Conservation (phyloP, 37 sponge, comb jelly and placozoan species). For the Crambe crambe region DNA sequence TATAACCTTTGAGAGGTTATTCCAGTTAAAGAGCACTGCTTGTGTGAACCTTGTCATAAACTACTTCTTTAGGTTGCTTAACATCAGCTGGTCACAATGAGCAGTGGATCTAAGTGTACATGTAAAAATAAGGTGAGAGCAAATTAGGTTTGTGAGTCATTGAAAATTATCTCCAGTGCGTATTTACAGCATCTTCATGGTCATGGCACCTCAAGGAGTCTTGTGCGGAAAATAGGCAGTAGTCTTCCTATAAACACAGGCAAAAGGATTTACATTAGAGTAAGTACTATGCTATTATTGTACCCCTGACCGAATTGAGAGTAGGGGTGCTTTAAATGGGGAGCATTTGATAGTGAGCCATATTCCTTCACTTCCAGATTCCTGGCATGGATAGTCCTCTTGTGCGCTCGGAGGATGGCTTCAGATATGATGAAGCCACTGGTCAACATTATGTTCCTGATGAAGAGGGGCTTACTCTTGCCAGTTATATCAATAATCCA, state of each 20-base stretch:
- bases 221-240: conserved; percentile 64
- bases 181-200: conserved; percentile 8
- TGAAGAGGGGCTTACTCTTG: conserved; percentile 32
- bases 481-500: conserved; percentile 12
- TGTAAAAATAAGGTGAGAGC: too few species aligned
- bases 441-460: neutral
- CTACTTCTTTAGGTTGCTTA: too few species aligned
- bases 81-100: too few species aligned
- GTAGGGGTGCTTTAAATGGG: neutral
- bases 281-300: conserved; percentile 7
- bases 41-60: too few species aligned
- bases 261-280: conserved; percentile 47
- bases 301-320: neutral
- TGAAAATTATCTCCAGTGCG: too few species aligned
- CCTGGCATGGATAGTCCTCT: conserved; percentile 9
- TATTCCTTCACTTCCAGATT: neutral
- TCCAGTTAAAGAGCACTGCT: too few species aligned
- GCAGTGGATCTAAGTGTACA: too few species aligned
- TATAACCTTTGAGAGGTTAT: too few species aligned
- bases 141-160: too few species aligned
- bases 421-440: conserved; percentile 27
- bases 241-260: conserved; percentile 49
- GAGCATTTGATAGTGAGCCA: neutral
- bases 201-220: conserved; percentile 62
- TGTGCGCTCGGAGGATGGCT: neutral